Base-by-base conservation (phyloP, 1,140 invertebrate genomes). In the Wiebesia pumilae region DNA sequence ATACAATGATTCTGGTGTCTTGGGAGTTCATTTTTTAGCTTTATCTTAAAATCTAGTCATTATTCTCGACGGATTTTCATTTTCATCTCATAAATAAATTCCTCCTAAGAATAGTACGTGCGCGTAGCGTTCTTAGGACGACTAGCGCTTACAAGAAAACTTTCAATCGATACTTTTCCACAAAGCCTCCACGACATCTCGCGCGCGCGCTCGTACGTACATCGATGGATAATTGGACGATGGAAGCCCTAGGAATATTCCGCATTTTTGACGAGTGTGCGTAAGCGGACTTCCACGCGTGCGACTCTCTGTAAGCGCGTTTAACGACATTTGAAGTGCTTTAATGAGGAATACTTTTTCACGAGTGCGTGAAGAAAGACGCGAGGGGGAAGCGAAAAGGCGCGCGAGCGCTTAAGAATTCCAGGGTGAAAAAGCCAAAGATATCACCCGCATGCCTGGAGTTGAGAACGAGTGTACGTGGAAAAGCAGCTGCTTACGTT, bases 371-470 rank as follows among this genome's bases (percentile, higher is more conserved):
- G 82, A 27, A 62, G 19, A 14, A 7, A 14, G 43, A 54, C 10
- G 51, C 9, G 7, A 16, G 51, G 51, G 19, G 51, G 51, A 19
- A 54, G 51, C 19, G 9, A 27, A 62, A 62, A 62, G 24, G 27
- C 24, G 58, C 51, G 51, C 10, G 51, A 54, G 51, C 19, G 51
- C 19, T 24, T 83, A 79, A 62, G 85, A 81, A 85, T 86, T 80
- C 75, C 65, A 40, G 87, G 67, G 67, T 85, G 84, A 83, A 83
- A 86, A 86, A 83, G 87, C 43, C 81, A 58, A 71, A 86, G 87
- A 83, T 86, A 88, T 88, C 69, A 80, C 84, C 87, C 81, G 81
- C 79, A 83, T 83, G 83, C 83, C 83, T 81, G 33, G n/a, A 78
- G 38, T 69, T 54, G 40, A 9, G n/a, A 12, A 16, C 27, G 43